phyloP scores from a whole-genome alignment of 2,888 invertebrate species.

The Lasius platythorax region DNA sequence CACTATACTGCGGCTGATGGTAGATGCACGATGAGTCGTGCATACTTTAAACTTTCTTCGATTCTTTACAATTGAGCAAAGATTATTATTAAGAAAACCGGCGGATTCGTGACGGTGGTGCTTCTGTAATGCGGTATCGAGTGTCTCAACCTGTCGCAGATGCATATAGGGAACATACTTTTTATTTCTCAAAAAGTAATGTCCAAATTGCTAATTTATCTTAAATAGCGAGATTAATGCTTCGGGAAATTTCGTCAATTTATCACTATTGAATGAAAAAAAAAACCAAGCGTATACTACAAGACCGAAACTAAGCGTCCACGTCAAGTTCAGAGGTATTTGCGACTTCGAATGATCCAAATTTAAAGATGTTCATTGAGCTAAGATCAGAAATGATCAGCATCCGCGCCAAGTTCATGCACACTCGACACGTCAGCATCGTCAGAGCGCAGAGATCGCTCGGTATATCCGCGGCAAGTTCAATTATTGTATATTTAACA shows the following conservation, averaged over 20 bases:
- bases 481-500: conserved; percentile 30
- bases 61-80: conserved; percentile 75
- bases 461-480: conserved; percentile 37
- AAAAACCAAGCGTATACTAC: background rate
- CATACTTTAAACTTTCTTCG: conserved; percentile 59
- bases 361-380: background rate
- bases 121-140: conserved; percentile 20
- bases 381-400: background rate
- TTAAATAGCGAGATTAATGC: background rate
- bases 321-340: background rate
- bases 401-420: background rate
- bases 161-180: background rate
- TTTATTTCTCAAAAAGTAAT: background rate
- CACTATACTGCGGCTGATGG: conserved; percentile 56
- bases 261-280: background rate
- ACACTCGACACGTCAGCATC: conserved; percentile 30
- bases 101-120: conserved; percentile 38
- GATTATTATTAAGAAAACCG: conserved; percentile 72
- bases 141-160: conserved; percentile 26
- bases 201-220: background rate
- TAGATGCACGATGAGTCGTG: conserved; percentile 50
- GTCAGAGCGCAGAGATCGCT: background rate
- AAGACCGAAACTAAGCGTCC: background rate
- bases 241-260: background rate
- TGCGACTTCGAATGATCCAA: background rate